phyloP scores from a whole-genome alignment of 2,113 vertebrate genomes.

The Urocynchramus pylzowi region DNA sequence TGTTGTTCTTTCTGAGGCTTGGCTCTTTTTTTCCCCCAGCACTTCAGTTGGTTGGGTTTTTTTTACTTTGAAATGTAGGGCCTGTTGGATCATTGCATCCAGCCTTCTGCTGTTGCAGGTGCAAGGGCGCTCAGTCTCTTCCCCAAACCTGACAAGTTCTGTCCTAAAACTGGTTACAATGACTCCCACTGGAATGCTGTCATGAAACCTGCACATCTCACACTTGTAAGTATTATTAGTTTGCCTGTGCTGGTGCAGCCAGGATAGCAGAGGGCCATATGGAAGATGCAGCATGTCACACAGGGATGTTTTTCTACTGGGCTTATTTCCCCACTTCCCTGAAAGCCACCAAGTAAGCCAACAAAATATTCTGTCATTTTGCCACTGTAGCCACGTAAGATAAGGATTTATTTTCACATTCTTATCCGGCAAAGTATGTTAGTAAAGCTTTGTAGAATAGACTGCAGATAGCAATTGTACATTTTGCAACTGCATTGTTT shows the following conservation, averaged over 20 bases:
- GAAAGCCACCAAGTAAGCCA: not conserved
- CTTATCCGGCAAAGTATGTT: not conserved
- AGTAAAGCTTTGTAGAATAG: not conserved
- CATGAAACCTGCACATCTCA: not conserved
- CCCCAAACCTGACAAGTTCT: not conserved
- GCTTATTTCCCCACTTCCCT: not conserved
- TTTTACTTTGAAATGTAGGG: not conserved
- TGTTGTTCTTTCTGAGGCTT: not conserved
- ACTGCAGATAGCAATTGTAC: not conserved
- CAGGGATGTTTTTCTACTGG: not conserved
- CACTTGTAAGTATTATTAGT: not conserved
- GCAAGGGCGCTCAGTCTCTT: not conserved
- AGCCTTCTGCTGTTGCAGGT: not conserved
- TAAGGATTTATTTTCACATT: not conserved
- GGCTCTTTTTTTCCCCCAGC: not conserved
- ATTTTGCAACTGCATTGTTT: not conserved
- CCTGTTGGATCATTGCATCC: not conserved
- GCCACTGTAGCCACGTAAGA: not conserved
- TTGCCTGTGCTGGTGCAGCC: not conserved
- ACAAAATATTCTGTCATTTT: not conserved
- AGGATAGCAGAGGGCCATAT: not conserved
- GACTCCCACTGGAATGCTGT: constrained; percentile 1
- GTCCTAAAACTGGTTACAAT: not conserved
- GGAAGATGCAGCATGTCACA: not conserved
- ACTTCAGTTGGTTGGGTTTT: not conserved